A percentile compares a stretch with the other conserved stretches of the same genome.
Conservation (phyloP, 2,888 invertebrate species). For the Bedellia somnulentella region DNA sequence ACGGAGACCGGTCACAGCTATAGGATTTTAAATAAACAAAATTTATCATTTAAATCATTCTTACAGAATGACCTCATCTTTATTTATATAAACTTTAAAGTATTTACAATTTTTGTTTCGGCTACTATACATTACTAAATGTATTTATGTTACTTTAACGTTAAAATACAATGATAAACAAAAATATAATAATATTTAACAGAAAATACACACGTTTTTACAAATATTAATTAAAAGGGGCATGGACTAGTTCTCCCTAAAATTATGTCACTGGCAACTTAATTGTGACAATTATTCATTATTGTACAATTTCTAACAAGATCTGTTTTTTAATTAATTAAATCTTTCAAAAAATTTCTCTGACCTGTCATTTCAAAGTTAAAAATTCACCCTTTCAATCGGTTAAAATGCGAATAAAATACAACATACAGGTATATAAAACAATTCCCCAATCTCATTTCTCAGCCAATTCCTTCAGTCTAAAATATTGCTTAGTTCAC, state of each 20-base stretch:
- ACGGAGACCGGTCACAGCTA: too few species aligned
- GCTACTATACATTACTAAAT: slow-evolving; percentile 58
- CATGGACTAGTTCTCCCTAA: slow-evolving; percentile 51
- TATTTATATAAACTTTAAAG: slow-evolving; percentile 61
- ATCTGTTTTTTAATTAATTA: too few species aligned
- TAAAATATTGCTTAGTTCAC: slow-evolving; percentile 42
- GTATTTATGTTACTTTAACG: slow-evolving; percentile 31
- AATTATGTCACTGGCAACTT: too few species aligned
- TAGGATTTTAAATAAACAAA: slow-evolving; percentile 13
- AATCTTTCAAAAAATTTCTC: too few species aligned
- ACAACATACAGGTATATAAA: too few species aligned
- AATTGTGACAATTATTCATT: too few species aligned
- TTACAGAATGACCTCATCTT: slow-evolving; percentile 51
- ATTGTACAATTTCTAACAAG: too few species aligned
- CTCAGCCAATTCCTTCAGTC: slow-evolving; percentile 55
- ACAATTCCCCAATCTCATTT: too few species aligned
- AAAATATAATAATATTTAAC: slow-evolving; percentile 49
- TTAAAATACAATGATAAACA: slow-evolving; percentile 59
- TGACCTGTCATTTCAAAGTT: too few species aligned
- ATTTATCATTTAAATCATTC: slow-evolving; percentile 29
- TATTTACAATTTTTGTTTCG: slow-evolving; percentile 54
- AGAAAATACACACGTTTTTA: slow-evolving; percentile 36
- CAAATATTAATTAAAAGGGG: slow-evolving; percentile 12
- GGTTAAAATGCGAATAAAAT: too few species aligned
- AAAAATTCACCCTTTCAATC: too few species aligned